Conservation (phyloP, 2,888 invertebrate species). For the Eristalis arbustorum region DNA sequence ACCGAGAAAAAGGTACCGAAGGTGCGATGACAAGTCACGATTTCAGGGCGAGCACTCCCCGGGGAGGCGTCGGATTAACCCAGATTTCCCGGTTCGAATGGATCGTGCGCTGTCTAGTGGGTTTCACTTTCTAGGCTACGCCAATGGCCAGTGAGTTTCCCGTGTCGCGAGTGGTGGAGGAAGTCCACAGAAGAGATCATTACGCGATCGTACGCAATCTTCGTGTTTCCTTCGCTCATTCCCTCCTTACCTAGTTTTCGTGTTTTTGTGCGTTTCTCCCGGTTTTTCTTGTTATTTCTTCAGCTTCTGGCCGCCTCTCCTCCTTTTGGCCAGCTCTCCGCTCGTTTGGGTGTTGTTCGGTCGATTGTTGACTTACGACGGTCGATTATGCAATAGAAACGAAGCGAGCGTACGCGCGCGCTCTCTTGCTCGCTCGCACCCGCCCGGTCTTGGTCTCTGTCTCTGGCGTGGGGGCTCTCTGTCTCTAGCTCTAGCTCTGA, state of each 20-base stretch:
- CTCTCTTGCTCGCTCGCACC: background rate
- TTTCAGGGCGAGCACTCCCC: background rate
- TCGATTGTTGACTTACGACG: conserved; percentile 16
- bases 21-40: background rate
- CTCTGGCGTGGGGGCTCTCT: background rate
- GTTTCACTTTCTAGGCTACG: conserved; percentile 56
- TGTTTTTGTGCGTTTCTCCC: conserved; percentile 21
- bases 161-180: conserved; percentile 21
- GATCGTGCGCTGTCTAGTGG: background rate
- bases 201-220: conserved; percentile 53
- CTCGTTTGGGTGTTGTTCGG: conserved; percentile 54
- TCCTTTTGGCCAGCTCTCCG: conserved; percentile 31
- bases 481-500: background rate
- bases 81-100: conserved; percentile 32
- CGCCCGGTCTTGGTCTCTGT: conserved; percentile 20
- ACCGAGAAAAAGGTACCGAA: background rate
- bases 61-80: conserved; percentile 40
- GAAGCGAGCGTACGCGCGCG: conserved; percentile 22
- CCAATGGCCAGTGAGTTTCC: background rate
- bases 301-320: conserved; percentile 14
- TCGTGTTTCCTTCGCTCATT: background rate
- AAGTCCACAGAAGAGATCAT: conserved; percentile 22
- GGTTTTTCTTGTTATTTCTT: conserved; percentile 19
- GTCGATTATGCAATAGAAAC: conserved; percentile 55
- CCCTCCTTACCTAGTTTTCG: conserved; percentile 51